Base-by-base conservation (phyloP, 2,113 vertebrate genomes). In the Eublepharis macularius region DNA sequence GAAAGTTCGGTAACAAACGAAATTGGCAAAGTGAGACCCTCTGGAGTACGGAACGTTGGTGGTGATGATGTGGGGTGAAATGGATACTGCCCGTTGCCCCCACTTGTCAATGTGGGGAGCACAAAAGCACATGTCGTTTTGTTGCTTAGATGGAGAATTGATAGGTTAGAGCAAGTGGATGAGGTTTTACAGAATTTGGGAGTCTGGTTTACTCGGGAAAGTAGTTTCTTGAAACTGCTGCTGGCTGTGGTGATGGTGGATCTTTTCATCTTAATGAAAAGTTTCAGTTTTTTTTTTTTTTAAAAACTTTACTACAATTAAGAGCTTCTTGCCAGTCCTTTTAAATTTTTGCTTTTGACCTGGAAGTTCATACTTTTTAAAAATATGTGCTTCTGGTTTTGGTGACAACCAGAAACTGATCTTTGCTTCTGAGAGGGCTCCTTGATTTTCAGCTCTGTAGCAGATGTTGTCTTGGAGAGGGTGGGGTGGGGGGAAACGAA, bases 391-490 rank as follows among this genome's bases (percentile, higher is more conserved):
- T 83, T 88, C 81, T 91, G 83, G 79, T 43, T 79, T 63, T 43
- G 68, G 41, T 3, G 70, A n/a, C 74, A 0, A 0, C 75, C 49
- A 47, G 86, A 82, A 41, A 32, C 54, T 63, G 60, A 54, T 63
- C 83, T 14, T 0, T 0, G 32, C 66, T 76, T 24, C 88, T 86
- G 45, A 63, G 87, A 92, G 81, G 9, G 65, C 41, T 26, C 43
- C 29, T 66, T 83, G 0, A 75, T 72, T 83, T 81, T 90, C 85
- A 84, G 83, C 73, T 85, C 91, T 45, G 78, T 79, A 88, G 92
- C 91, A 94, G 91, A 93, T 39, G 84, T 92, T 90, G 90, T 84
- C 88, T 36, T 81, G 85, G 90, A 76, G 76, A 32, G 82, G 16
- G n/a, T 17, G 78, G 57, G 14, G 12, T 13, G 54, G 79, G 65